Evolutionary conservation across 1,140 invertebrate genomes (phyloP).

Genomic region (Aphaenogaster floridana): DNA sequence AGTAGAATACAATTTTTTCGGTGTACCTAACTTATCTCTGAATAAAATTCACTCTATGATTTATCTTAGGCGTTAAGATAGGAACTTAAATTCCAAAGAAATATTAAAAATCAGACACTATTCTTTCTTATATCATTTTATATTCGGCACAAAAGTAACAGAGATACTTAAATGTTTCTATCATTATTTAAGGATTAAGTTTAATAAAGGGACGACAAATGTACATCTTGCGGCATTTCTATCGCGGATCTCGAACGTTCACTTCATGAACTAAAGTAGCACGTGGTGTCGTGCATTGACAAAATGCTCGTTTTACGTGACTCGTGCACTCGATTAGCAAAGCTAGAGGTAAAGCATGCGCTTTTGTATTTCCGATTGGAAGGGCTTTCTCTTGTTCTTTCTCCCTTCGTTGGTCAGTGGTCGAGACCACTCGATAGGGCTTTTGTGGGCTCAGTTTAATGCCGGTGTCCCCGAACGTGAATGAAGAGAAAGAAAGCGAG

Average conservation of each 20-base stretch:
- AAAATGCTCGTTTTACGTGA: conserved; percentile 25
- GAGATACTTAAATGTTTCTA: not conserved
- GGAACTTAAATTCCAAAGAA: not conserved
- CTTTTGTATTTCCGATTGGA: conserved; percentile 58
- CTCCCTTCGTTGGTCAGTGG: conserved; percentile 17
- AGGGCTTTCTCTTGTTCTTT: conserved; percentile 55
- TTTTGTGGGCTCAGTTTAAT: conserved; percentile 48
- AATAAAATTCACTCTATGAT: not conserved
- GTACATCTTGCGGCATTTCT: not conserved
- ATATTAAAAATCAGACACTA: not conserved
- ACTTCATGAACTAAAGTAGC: not conserved
- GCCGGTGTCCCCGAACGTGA: conserved; percentile 44
- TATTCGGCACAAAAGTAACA: not conserved
- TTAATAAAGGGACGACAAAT: not conserved
- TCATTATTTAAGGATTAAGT: not conserved
- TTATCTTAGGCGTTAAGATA: not conserved
- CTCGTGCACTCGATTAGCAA: conserved; percentile 36
- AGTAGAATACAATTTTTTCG: too few relatives aligned
- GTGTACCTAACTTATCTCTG: not conserved
- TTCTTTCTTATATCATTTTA: not conserved
- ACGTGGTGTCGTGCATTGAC: not conserved
- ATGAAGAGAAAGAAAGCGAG: conserved; percentile 55
- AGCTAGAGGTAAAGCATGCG: not conserved
- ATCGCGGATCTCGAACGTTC: not conserved
- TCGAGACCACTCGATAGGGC: conserved; percentile 51